Percentiles rank a stretch among this genome's conserved stretches.
Conservation (phyloP, 1,140 invertebrate genomes). For the Gryllus bimaculatus region DNA sequence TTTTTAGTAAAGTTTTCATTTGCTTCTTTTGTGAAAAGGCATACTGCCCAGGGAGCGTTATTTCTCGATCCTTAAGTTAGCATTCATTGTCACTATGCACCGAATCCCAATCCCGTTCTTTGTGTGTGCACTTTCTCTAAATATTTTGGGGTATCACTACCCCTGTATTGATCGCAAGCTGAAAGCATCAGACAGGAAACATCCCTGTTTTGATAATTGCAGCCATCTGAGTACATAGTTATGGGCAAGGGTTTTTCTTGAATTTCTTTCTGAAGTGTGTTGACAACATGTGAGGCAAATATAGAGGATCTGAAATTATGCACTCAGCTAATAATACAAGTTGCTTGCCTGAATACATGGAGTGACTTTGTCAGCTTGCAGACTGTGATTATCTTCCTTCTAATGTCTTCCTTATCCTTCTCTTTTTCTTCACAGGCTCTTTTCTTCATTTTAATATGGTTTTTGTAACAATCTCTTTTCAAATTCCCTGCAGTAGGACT, state of each 20-base stretch:
- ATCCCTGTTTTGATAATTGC: background rate
- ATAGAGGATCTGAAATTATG: constrained; percentile 8
- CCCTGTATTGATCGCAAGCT: background rate
- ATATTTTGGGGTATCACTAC: background rate
- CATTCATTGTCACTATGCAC: background rate
- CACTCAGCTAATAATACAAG: background rate
- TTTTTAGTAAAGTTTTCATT: too few species aligned
- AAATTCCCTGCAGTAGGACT: too few species aligned
- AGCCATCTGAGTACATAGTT: background rate
- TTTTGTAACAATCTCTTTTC: too few species aligned
- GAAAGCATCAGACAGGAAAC: background rate
- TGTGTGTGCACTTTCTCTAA: background rate
- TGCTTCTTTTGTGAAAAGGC: background rate
- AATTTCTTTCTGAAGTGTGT: background rate
- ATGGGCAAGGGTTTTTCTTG: background rate
- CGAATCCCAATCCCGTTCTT: background rate
- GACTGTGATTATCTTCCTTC: background rate
- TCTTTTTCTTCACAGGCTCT: too few species aligned
- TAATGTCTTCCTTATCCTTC: too few species aligned
- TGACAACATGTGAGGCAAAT: too few species aligned
- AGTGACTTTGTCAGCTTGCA: background rate
- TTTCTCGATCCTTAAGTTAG: background rate
- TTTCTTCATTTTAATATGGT: too few species aligned
- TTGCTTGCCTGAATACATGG: background rate
- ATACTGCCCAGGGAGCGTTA: background rate